Conservation (phyloP, 2,113 vertebrate species). For the Bos javanicus region DNA sequence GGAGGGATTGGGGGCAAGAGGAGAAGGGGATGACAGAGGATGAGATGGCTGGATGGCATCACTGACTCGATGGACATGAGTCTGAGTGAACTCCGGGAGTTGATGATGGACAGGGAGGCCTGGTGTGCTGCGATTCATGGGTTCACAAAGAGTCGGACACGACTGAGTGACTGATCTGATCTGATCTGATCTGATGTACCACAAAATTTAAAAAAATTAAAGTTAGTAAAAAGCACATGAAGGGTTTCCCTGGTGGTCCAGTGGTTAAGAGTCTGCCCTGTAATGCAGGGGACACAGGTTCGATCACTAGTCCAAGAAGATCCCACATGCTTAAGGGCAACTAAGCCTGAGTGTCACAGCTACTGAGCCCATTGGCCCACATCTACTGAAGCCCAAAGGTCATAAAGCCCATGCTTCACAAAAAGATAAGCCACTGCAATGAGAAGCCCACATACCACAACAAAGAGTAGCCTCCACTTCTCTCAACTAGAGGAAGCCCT, state of each 20-base stretch:
- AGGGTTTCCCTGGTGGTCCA: neutral
- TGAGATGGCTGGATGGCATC: too few species aligned
- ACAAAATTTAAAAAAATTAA: neutral
- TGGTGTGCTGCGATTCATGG: too few species aligned
- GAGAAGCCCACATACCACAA: neutral
- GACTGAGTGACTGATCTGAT: too few species aligned
- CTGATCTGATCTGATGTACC: too few species aligned
- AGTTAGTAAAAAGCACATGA: neutral
- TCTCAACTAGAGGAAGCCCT: neutral
- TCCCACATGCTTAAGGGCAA: neutral
- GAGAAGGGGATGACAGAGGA: too few species aligned
- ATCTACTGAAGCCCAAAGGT: neutral
- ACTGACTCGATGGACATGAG: too few species aligned
- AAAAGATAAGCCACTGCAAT: neutral
- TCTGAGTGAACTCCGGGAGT: too few species aligned
- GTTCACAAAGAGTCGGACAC: too few species aligned
- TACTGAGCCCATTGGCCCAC: neutral
- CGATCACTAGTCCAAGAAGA: neutral
- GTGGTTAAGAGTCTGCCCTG: neutral
- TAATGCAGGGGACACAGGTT: neutral
- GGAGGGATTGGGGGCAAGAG: too few species aligned
- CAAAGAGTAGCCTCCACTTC: neutral
- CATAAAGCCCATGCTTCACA: neutral
- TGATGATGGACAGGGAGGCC: too few species aligned
- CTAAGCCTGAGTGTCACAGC: neutral